phyloP scores from a whole-genome alignment of 1,140 invertebrate species.

The Phthorimaea operculella region DNA sequence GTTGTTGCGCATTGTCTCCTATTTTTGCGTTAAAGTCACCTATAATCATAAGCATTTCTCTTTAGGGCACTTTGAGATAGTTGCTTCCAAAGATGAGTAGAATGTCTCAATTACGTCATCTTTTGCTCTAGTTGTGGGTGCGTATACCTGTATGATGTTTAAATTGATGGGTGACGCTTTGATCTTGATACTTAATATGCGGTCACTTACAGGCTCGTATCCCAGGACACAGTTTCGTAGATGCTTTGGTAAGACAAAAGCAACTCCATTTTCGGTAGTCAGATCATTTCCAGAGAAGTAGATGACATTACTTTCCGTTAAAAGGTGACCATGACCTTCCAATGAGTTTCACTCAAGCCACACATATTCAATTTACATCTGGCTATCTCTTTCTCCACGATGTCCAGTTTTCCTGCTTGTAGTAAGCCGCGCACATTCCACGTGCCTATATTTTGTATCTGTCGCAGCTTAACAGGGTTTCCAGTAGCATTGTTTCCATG shows the following conservation, averaged over 20 bases:
- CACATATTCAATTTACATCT: slow-evolving; percentile 13
- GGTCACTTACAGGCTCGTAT: slow-evolving; percentile 19
- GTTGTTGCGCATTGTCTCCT: slow-evolving; percentile 8
- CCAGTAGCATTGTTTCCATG: background rate
- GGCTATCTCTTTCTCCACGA: slow-evolving; percentile 7
- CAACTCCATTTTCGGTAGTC: slow-evolving; percentile 19
- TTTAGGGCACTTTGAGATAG: slow-evolving; percentile 16
- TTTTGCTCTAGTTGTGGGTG: slow-evolving; percentile 12
- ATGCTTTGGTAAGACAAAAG: slow-evolving; percentile 17
- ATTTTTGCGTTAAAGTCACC: slow-evolving; percentile 25
- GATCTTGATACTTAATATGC: slow-evolving; percentile 18
- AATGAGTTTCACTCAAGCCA: slow-evolving; percentile 20
- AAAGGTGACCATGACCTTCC: slow-evolving; percentile 18
- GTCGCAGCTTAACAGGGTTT: background rate
- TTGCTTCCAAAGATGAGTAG: slow-evolving; percentile 14
- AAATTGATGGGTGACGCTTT: slow-evolving; percentile 12
- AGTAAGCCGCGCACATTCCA: background rate
- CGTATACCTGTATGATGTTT: slow-evolving; percentile 19
- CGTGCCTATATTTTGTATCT: background rate
- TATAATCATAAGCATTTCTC: slow-evolving; percentile 15
- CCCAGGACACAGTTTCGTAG: slow-evolving; percentile 14
- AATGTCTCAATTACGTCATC: slow-evolving; percentile 17
- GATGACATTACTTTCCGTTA: slow-evolving; percentile 12
- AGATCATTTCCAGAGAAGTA: slow-evolving; percentile 19
- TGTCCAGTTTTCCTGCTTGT: background rate